Conservation (phyloP, 1,140 invertebrate genomes). For the Drosophila paulistorum region DNA sequence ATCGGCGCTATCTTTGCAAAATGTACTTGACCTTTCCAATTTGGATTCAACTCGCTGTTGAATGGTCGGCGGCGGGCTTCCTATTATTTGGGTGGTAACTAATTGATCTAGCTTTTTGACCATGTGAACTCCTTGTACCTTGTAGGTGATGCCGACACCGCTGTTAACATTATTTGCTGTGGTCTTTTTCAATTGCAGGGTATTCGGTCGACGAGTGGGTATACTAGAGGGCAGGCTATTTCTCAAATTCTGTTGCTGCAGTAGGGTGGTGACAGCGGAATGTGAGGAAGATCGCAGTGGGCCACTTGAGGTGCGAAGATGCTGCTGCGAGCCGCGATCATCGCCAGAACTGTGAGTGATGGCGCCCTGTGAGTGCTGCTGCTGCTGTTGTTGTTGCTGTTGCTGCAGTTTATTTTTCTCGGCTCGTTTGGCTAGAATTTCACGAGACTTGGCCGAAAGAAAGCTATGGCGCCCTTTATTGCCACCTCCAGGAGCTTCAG, state of each 20-base stretch:
- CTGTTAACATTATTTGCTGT: constrained; percentile 56
- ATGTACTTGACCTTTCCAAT: constrained; percentile 81
- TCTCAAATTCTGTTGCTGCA: constrained; percentile 70
- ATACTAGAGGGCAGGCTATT: constrained; percentile 76
- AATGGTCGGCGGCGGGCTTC: constrained; percentile 18
- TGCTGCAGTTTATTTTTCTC: constrained; percentile 78
- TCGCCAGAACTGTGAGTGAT: constrained; percentile 68
- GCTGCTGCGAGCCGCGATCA: constrained; percentile 60
- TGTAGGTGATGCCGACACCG: constrained; percentile 41
- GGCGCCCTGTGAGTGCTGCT: constrained; percentile 53
- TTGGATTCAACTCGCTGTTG: constrained; percentile 69
- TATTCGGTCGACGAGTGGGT: constrained; percentile 77
- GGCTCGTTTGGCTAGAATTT: constrained; percentile 76
- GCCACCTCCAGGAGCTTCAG: constrained; percentile 17
- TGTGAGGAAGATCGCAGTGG: constrained; percentile 76
- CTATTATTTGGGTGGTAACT: constrained; percentile 60
- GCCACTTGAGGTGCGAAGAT: constrained; percentile 51
- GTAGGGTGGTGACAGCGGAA: constrained; percentile 70
- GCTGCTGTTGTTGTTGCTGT: constrained; percentile 65
- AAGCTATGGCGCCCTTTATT: constrained; percentile 71
- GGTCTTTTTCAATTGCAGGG: constrained; percentile 80
- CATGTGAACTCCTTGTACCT: constrained; percentile 51
- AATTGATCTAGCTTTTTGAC: constrained; percentile 77
- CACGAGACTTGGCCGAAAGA: constrained; percentile 77
- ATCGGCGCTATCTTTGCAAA: constrained; percentile 81